phyloP scores from a whole-genome alignment of 2,113 vertebrate genomes.

The Hyaena hyaena region DNA sequence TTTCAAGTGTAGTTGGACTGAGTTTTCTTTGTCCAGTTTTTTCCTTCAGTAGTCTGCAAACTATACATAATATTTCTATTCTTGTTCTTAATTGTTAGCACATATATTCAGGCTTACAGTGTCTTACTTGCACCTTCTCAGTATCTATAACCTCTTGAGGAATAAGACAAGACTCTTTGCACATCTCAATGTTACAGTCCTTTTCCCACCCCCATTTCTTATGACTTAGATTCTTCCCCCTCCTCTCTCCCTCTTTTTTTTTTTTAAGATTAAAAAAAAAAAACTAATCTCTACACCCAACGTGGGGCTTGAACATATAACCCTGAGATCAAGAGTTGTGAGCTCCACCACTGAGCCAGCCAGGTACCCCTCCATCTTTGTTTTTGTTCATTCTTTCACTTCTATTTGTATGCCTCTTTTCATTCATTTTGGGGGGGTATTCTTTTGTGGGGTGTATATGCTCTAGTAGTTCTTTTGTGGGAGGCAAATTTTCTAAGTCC shows the following conservation, averaged over 20 bases:
- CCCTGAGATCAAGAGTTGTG: background rate
- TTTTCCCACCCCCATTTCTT: background rate
- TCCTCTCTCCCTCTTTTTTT: background rate
- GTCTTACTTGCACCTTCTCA: background rate
- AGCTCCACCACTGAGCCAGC: background rate
- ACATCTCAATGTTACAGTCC: background rate
- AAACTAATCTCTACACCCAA: background rate
- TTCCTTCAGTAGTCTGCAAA: background rate
- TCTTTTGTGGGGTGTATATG: background rate
- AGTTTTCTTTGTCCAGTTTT: background rate
- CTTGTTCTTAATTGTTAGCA: background rate
- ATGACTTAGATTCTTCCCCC: background rate
- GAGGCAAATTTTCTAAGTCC: background rate
- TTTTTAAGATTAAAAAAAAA: background rate
- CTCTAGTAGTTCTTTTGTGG: background rate
- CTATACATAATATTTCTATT: background rate
- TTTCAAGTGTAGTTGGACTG: background rate
- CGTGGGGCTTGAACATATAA: background rate
- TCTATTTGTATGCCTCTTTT: background rate
- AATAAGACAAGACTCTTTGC: background rate
- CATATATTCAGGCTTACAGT: background rate
- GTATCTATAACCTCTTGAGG: background rate
- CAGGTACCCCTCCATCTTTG: background rate
- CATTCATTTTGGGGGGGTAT: background rate
- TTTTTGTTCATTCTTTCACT: background rate